Conservation (phyloP, 2,797 vertebrate species). For the Sternotherus odoratus region DNA sequence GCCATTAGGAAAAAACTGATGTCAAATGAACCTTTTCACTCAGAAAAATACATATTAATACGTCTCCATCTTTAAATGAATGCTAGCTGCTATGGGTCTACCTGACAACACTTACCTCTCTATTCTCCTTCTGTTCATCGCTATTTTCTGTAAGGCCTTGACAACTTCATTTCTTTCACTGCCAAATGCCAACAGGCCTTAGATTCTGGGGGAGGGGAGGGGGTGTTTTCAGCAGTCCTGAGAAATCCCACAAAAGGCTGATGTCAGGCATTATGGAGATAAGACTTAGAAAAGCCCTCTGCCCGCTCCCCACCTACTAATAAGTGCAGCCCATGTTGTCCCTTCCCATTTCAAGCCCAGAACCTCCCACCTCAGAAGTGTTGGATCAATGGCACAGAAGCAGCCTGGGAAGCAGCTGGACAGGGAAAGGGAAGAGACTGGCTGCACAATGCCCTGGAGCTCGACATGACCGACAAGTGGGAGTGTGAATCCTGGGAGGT, state of each 20-base stretch:
- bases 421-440: not conserved
- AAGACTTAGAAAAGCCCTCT: not conserved
- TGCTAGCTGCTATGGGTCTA: no score
- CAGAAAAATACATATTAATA: not conserved
- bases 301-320: not conserved
- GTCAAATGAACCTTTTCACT: not conserved
- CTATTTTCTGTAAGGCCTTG: not conserved
- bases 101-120: not conserved
- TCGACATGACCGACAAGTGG: constrained; percentile 74
- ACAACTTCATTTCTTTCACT: not conserved
- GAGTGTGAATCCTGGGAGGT: constrained; percentile 81
- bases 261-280: not conserved
- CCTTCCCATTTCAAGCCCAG: constrained; percentile 65
- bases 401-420: constrained; percentile 51
- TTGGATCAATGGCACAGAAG: not conserved
- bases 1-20: not conserved
- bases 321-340: not conserved
- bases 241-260: not conserved
- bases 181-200: not conserved
- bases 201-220: no score
- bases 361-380: constrained; percentile 66
- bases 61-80: not conserved
- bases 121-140: not conserved
- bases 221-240: not conserved
- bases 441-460: constrained; percentile 56